These are phyloP conservation scores for Cichladusa arquata DNA, from an alignment of 2,113 vertebrate genomes.

Conservation along the genomic window DNA sequence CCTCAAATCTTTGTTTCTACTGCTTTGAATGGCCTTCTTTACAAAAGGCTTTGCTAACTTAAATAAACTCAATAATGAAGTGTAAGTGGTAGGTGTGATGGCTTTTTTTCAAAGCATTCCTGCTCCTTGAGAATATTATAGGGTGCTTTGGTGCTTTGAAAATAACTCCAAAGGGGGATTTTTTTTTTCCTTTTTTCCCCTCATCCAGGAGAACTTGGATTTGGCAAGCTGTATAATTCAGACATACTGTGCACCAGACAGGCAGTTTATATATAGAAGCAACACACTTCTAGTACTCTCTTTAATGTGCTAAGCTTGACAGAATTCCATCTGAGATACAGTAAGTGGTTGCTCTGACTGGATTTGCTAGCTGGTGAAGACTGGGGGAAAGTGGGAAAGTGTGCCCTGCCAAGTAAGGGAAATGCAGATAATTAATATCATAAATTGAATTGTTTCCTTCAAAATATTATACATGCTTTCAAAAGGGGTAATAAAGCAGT, in stretches of 20 bases:
- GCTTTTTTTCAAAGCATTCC: not conserved
- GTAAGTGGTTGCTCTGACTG: not conserved
- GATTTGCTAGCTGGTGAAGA: not conserved
- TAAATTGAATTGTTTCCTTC: not conserved
- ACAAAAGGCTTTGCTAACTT: not conserved
- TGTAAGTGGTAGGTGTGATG: not conserved
- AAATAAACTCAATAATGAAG: not conserved
- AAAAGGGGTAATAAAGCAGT: not conserved
- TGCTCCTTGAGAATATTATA: not conserved
- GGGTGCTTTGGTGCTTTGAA: not conserved
- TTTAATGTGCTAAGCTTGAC: conserved; percentile 14
- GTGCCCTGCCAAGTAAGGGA: not conserved
- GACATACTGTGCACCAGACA: not conserved
- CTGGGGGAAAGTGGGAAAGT: not conserved
- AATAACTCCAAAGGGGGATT: not conserved
- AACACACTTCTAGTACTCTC: not conserved
- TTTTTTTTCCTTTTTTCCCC: no score
- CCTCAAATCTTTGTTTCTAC: not conserved
- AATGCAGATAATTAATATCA: not conserved
- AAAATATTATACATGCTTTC: not conserved
- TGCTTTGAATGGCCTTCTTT: not conserved
- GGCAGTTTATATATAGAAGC: conserved; percentile 4
- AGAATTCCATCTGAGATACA: not conserved
- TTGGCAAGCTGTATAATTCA: not conserved
- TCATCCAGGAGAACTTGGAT: not conserved